These are phyloP conservation scores for Drosophila barbarae DNA, from an alignment of 2,888 invertebrate genomes.

Conservation along the genomic window DNA sequence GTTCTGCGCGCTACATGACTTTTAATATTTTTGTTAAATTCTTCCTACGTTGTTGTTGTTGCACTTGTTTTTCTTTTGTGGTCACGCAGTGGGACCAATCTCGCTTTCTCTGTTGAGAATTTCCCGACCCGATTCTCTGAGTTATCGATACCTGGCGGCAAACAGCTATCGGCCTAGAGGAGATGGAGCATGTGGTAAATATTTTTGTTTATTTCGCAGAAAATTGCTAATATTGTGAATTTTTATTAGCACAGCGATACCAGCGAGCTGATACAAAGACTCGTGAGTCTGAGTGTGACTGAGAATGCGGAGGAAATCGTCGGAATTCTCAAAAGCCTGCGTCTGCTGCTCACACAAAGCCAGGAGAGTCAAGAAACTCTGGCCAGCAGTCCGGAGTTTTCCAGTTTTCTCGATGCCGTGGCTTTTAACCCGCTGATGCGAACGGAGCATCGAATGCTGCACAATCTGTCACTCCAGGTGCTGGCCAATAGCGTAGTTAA, in stretches of 20 bases:
- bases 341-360: conserved; percentile 53
- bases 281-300: conserved; percentile 18
- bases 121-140: conserved; percentile 13
- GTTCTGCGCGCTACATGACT: conserved; percentile 22
- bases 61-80: conserved; percentile 21
- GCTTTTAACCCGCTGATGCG: conserved; percentile 50
- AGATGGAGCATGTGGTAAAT: conserved; percentile 42
- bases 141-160: conserved; percentile 18
- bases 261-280: conserved; percentile 27
- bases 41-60: conserved; percentile 4
- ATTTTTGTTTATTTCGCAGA: not conserved
- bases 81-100: conserved; percentile 23
- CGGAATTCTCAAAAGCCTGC: conserved; percentile 36
- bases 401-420: conserved; percentile 41
- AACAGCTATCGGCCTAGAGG: conserved; percentile 13
- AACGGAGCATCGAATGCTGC: conserved; percentile 40
- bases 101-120: conserved; percentile 1
- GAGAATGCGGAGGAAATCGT: conserved; percentile 43
- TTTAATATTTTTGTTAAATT: conserved; percentile 16
- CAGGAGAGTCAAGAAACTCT: conserved; percentile 36
- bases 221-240: not conserved
- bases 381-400: conserved; percentile 42
- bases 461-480: conserved; percentile 71
- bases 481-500: conserved; percentile 77
- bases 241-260: conserved; percentile 40